Evolutionary conservation across 2,797 vertebrate genomes (phyloP), one percentile per base, ranked within the genome.

Genomic region (Cirrhinus mrigala): DNA sequence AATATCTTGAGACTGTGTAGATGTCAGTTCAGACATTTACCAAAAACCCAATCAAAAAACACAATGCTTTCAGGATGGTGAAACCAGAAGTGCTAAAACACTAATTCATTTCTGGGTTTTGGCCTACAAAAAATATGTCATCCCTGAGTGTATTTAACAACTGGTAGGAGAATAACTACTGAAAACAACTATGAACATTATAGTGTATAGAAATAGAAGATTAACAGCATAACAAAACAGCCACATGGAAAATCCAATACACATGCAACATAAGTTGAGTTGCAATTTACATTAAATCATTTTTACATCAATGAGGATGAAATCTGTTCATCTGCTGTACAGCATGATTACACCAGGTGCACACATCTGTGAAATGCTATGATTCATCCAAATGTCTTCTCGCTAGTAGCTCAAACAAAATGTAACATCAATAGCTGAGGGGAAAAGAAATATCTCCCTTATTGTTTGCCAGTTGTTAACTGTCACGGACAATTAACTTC

Each of bases 401-500:
- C 27, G 58, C 22, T 27, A 62, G 5, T 6, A 27, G n/a, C 58
- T 62, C 58, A 22, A 48, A 44, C 14, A 27, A 58, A 27, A 12
- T 66, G 37, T 68, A 68, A 40, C 62, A 69, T 22, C 1, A 54
- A 69, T 69, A 54, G 29, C 48, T 24, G 64, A 52, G 12, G 8
- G 20, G 12, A 69, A 68, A 40, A 48, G 1, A 69, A 54, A 37
- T 46, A 46, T 37, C 14, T 68, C 7, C 27, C 20, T 37, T 16
- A n/a, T 56, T 54, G 27, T 78, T 62, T 76, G 18, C 56, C 2
- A 6, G 10, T 4, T 64, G 58, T 64, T 80, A 52, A 52, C 79
- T 11, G 46, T 80, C 29, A 80, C 24, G n/a, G 64, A 81, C 29
- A 40, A 69, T 69, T 69, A 81, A 81, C 79, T 70, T 37, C 64